Base-by-base conservation (phyloP, 2,113 vertebrate genomes). In the Recurvirostra avosetta region DNA sequence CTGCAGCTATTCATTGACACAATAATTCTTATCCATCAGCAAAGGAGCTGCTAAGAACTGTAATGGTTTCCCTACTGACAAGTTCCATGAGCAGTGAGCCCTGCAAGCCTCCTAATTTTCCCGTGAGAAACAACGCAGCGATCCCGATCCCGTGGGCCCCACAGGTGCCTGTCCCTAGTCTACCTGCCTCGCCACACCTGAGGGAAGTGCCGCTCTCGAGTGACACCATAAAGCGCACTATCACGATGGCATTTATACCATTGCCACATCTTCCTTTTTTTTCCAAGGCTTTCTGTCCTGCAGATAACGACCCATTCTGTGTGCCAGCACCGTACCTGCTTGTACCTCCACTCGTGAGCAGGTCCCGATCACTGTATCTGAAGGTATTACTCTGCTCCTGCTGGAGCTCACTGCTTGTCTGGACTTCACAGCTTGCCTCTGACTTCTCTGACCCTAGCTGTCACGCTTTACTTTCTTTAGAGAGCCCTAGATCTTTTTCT, bases 111-210 rank as follows among this genome's bases (percentile, higher is more conserved):
- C 55, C 7, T 11, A 14, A 41, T n/a, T 27, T 45, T 13, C 47
- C 1, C 1, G 17, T 7, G 40, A 25, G 6, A 32, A 34, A n/a
- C 6, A 22, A 9, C 7, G 4, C 4, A 6, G 22, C 3, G 26
- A 88, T 56, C 12, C 32, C 34, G 16, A 43, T 12, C 16, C 1
- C 15, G 45, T 45, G 45, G 41, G 5, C 32, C 63, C 41, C 25
- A 6, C 8, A 3, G 9, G 21, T 25, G 38, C 22, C 59, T 8
- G 34, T 5, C 36, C 1, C 0, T 1, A n/a, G 43, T 4, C 18
- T 5, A n/a, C 27, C 49, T 49, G 41, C 45, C 21, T 15, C 11
- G 9, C 1, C 6, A 6, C 41, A 34, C 30, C 50, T 11, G 1
- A 0, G 8, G 50, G n/a, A 40, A 29, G 29, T 0, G 8, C 14